phyloP scores from a whole-genome alignment of 2,113 vertebrate genomes.

The Syngnathus typhle region DNA sequence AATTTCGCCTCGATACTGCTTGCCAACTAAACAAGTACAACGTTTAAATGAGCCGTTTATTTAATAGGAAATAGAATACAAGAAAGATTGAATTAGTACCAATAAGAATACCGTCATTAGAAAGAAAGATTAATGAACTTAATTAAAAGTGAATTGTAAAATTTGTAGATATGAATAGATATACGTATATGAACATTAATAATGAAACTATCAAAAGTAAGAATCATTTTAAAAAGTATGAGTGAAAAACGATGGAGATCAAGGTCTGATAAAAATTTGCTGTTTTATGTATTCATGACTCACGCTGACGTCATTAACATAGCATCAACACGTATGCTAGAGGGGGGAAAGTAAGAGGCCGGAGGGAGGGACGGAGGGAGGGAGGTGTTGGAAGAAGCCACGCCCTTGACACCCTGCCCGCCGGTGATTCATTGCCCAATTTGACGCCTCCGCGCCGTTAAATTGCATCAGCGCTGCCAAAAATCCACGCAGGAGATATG shows the following conservation, averaged over 20 bases:
- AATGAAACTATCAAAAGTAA: no score
- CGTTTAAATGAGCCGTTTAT: no score
- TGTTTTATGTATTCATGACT: background rate
- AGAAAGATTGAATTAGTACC: background rate
- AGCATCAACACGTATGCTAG: background rate
- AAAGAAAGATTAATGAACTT: background rate
- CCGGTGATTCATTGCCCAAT: constrained; percentile 99
- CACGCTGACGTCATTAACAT: background rate
- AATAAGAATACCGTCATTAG: background rate
- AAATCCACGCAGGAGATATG: constrained; percentile 99
- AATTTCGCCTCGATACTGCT: no score
- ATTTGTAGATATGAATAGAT: no score
- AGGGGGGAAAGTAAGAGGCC: background rate
- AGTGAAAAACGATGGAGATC: background rate
- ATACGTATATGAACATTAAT: no score
- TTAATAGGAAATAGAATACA: no score
- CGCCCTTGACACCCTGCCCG: constrained; percentile 81
- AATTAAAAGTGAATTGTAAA: background rate
- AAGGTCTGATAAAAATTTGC: background rate
- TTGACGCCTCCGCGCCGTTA: constrained; percentile 99
- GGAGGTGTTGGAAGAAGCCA: constrained; percentile 68
- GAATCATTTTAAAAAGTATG: background rate
- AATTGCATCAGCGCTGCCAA: constrained; percentile 99
- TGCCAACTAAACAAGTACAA: no score
- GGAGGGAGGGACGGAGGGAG: background rate